Evolutionary conservation across 2,113 vertebrate species (phyloP), one percentile per base, ranked within the genome.

Genomic region (Thryonomys swinderianus): DNA sequence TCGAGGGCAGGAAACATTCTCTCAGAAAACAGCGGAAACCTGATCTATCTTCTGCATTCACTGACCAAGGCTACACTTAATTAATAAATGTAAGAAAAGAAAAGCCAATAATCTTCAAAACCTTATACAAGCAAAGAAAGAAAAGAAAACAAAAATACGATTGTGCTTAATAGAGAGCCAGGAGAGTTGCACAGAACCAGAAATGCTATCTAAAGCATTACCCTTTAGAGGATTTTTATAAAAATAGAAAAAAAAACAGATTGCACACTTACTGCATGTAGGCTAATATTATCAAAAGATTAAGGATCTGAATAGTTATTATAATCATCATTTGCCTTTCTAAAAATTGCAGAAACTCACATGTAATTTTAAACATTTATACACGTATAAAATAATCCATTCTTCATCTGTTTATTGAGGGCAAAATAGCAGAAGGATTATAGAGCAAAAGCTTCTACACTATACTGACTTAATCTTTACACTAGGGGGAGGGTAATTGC

Each of bases 301-400:
- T 37, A 96, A 84, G 30, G 95, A 89, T 71, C 85, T 89, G 88
- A 97, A 93, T 88, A 91, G 34, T 78, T 90, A 45, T 80, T 93
- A 64, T 71, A 90, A 66, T 91, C 0, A 0, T 42, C 12, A 42
- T 71, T 87, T 94, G 30, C 23, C 30, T 45, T 97, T 95, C 73
- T 89, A 12, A 71, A n/a, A 67, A 93, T n/a, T 95, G 37, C 48
- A 95, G 37, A 96, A 96, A 86, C 53, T 69, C 48, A 59, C 48
- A 78, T 94, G 73, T 94, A 88, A 85, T 94, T 71, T 97, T 90
- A 95, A 61, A 79, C 48, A 18, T 93, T 97, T 96, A 85, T 61
- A 59, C 69, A 84, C 85, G 13, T 94, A 53, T 32, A 85, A 88
- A 16, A 90, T 64, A 88, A 96, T 69, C 20, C 7, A 9, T 88